Percentiles rank a stretch among this genome's conserved stretches.
Conservation (phyloP, 2,888 invertebrate species). For the Halictus ligatus region DNA sequence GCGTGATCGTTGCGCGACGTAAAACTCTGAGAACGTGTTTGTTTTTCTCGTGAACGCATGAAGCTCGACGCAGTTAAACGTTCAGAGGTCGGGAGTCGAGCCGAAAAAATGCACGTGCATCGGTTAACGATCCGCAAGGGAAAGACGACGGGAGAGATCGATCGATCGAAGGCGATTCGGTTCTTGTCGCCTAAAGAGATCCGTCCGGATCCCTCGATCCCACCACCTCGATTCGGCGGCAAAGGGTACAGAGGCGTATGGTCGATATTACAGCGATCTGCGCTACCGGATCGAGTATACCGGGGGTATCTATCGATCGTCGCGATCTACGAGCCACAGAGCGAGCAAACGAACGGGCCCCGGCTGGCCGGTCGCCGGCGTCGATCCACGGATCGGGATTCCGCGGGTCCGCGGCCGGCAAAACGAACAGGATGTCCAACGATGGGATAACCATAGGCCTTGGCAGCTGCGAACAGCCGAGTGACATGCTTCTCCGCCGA, state of each 20-base stretch:
- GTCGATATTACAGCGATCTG: slow-evolving; percentile 73
- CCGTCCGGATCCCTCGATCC: slow-evolving; percentile 14
- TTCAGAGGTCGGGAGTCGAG: background rate
- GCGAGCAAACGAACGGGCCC: slow-evolving; percentile 11
- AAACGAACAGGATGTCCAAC: slow-evolving; percentile 59
- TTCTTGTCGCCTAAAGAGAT: slow-evolving; percentile 52
- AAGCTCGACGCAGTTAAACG: background rate
- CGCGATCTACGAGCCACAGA: slow-evolving; percentile 58
- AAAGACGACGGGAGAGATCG: background rate
- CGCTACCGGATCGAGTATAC: slow-evolving; percentile 64
- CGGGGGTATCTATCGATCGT: slow-evolving; percentile 66
- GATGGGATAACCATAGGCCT: slow-evolving; percentile 78
- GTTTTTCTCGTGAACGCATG: too few relatives aligned
- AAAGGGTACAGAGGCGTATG: slow-evolving; percentile 37
- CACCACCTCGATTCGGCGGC: slow-evolving; percentile 14
- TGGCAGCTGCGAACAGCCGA: slow-evolving; percentile 78
- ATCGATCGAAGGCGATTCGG: slow-evolving; percentile 53
- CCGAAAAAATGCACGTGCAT: background rate
- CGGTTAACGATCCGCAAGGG: background rate
- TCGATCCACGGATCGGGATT: slow-evolving; percentile 66
- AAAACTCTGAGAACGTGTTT: background rate
- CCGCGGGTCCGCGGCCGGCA: slow-evolving; percentile 62
- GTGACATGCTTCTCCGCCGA: slow-evolving; percentile 78
- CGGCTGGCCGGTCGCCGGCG: slow-evolving; percentile 46
- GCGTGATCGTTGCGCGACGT: background rate